A percentile compares a stretch with the other conserved stretches of the same genome.
Evolutionary conservation across 2,113 vertebrate species (phyloP).

Genomic region (Zapornia atra): DNA sequence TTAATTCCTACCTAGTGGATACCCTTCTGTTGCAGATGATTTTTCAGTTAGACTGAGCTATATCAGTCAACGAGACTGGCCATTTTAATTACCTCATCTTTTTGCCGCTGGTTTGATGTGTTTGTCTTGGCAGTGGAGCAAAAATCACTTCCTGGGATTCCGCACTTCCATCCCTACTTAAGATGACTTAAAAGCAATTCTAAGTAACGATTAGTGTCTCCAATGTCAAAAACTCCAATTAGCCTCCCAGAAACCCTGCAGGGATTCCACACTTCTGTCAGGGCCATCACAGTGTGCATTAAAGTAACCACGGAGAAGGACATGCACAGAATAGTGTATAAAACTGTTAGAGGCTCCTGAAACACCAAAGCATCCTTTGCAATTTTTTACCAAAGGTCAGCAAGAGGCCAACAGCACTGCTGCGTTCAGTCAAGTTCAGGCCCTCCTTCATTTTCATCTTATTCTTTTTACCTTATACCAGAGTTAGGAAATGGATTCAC

Average conservation of each 20-base stretch:
- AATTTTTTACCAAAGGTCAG: background rate
- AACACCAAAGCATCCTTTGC: background rate
- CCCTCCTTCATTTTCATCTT: background rate
- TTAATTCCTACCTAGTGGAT: background rate
- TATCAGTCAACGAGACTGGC: background rate
- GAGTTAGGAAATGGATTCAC: background rate
- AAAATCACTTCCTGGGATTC: background rate
- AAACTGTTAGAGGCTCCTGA: background rate
- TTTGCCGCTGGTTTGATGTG: background rate
- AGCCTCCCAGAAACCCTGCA: background rate
- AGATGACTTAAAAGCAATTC: background rate
- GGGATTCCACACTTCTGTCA: background rate
- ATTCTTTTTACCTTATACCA: background rate
- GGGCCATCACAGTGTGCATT: background rate
- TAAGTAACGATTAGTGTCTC: background rate
- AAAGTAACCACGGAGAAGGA: background rate
- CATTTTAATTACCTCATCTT: background rate
- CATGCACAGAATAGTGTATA: background rate
- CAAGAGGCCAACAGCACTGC: background rate
- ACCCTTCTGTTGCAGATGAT: background rate
- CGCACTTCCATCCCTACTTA: background rate
- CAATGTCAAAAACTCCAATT: background rate
- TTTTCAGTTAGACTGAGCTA: background rate
- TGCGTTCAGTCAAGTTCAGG: background rate
- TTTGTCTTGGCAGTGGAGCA: background rate